Conservation (phyloP, 2,113 vertebrate species). For the Rhagologus leucostigma region DNA sequence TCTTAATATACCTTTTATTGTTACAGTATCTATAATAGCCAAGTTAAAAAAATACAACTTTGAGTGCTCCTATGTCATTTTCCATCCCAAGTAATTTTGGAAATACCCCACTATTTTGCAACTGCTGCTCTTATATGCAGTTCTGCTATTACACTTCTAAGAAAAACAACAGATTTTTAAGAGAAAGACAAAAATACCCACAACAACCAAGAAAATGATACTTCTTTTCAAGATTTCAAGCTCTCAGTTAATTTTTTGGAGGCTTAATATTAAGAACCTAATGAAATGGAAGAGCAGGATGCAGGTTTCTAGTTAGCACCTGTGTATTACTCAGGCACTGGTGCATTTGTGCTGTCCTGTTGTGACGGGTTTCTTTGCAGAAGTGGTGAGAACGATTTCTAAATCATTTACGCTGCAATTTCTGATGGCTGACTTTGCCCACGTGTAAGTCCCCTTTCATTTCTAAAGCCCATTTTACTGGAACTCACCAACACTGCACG, state of each 20-base stretch:
- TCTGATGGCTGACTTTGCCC: not conserved
- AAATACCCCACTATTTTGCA: not conserved
- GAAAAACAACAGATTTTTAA: not conserved
- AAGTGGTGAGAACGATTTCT: not conserved
- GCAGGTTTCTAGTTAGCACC: not conserved
- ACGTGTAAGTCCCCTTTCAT: accelerated
- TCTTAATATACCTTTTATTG: not conserved
- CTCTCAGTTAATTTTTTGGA: not conserved
- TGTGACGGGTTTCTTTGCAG: not conserved
- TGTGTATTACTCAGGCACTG: not conserved
- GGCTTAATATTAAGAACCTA: not conserved
- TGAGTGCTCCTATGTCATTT: not conserved
- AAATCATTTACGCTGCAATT: not conserved
- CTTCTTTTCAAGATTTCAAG: not conserved
- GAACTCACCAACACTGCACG: not conserved
- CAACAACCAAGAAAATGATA: not conserved
- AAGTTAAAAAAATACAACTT: not conserved
- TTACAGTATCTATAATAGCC: not conserved
- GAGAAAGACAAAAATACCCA: not conserved
- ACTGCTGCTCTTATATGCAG: not conserved
- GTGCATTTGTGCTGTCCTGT: not conserved
- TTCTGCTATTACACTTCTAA: not conserved
- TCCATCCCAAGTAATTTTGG: not conserved
- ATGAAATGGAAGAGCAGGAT: not conserved
- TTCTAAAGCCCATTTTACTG: not conserved